Evolutionary conservation across 1,140 invertebrate species (phyloP), one percentile per base, ranked within the genome.

Genomic region (Scylla paramamosain): DNA sequence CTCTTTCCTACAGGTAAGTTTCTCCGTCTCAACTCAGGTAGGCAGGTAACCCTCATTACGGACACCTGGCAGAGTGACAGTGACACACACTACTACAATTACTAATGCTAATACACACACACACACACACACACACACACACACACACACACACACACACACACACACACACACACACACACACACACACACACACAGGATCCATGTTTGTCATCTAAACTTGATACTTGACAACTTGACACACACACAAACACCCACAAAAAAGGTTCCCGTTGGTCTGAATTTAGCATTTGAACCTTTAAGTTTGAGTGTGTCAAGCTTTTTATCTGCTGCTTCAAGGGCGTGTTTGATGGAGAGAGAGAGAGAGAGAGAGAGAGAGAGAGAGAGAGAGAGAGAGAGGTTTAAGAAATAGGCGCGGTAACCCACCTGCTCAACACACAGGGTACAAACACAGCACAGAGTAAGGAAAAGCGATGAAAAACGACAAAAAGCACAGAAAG

Each of bases 41-140:
- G 67, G 20, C n/a, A n/a, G n/a, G 67, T 20, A 25, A n/a, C 12
- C n/a, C 20, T n/a, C 67, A 77, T 77, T 77, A 77, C 8, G 67
- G 67, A 77, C 67, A 77, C 67, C 67, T 77, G 67, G 67, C 67
- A n/a, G 67, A 77, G 12, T 20, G 52, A 59, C 52, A 59, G 52
- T 59, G 52, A 59, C 52, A 59, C 52, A 59, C 52, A 12, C 52
- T 16, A 20, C 52, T 20, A 59, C 52, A 59, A 16, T 59, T 16
- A 12, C 52, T 12, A 20, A 59, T 20, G 20, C 52, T 16, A 12
- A 59, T 20, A 77, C 67, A 77, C 67, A 77, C 67, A 77, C n/a
- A 77, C 67, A 77, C 67, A 77, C 67, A 77, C 67, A n/a, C n/a
- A 77, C 67, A n/a, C 67, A 77, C n/a, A n/a, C 52, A 77, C n/a